Base-by-base conservation (phyloP, 2,797 vertebrate species). In the Hoplostethus atlanticus region DNA sequence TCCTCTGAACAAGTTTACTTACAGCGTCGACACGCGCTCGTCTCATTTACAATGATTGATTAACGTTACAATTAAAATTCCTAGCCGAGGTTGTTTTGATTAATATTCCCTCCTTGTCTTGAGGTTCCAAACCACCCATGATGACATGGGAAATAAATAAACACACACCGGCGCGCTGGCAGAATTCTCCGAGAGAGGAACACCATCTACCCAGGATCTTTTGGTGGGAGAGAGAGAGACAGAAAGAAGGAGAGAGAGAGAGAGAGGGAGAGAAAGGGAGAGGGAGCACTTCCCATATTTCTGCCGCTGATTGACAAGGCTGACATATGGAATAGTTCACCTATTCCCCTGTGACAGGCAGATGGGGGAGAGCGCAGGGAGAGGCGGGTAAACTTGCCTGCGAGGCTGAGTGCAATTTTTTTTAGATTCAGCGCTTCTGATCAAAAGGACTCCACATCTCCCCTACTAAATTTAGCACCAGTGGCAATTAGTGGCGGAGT, bases 281-380 rank as follows among this genome's bases (percentile, higher is more conserved):
- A 90, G 94, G 84, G 95, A 95, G 96, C 91, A 95, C 95, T 96
- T 97, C 96, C 96, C 96, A 96, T 95, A 96, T 97, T 96, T 96
- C 95, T 94, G 91, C 93, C 1, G 72, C 94, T 98, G 97, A 99
- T 97, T 99, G 98, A 98, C 97, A 99, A 96, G 96, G 92, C 96
- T 99, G 97, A 99, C 98, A 99, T 98, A 98, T 98, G 97, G 97
- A 98, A 99, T 98, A 99, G 97, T 99, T 99, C 97, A 99, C 96
- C 95, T 97, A 98, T 97, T 97, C 97, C 97, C 97, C 94, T 95
- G 97, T 96, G 98, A 97, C 94, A 94, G 96, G 94, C 94, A 96
- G 96, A 97, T 95, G 95, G 95, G 96, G 95, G 89, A 80, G 85
- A 82, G 68, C 36, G 53, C 72, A 40, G 75, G 94, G 95, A 86